A percentile compares a stretch with the other conserved stretches of the same genome.
Conservation (phyloP, 2,888 invertebrate genomes). For the Laspeyria flexula region DNA sequence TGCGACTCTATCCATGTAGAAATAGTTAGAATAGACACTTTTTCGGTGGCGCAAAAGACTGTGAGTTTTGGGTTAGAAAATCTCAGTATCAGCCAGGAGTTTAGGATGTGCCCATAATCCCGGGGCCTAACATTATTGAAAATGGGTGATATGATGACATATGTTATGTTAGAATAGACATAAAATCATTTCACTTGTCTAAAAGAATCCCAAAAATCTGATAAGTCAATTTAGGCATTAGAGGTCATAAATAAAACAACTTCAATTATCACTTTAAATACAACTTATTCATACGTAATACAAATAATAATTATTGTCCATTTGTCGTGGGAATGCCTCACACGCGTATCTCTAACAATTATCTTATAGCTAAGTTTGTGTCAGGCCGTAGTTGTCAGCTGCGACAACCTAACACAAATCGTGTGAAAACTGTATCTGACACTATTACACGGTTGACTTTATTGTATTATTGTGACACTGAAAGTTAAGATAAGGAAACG, state of each 20-base stretch:
- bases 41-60: no score
- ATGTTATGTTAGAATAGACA: no score
- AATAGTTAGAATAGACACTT: no score
- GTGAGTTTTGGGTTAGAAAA: no score
- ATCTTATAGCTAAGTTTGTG: constrained; percentile 17
- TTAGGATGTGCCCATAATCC: no score
- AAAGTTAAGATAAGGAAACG: not conserved
- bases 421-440: not conserved
- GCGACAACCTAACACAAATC: constrained; percentile 25
- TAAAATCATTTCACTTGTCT: no score
- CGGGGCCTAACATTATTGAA: no score
- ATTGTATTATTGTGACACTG: not conserved
- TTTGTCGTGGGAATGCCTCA: constrained; percentile 36
- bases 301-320: constrained; percentile 11
- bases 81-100: no score
- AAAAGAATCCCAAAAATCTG: no score
- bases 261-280: constrained; percentile 7
- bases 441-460: constrained; percentile 22
- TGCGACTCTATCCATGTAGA: no score
- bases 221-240: no score
- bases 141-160: no score
- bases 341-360: constrained; percentile 17
- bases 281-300: constrained; percentile 31
- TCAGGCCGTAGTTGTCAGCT: constrained; percentile 4
- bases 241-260: not conserved